These are phyloP conservation scores for Allophyes oxyacanthae DNA, from an alignment of 2,888 invertebrate genomes.

Conservation along the genomic window DNA sequence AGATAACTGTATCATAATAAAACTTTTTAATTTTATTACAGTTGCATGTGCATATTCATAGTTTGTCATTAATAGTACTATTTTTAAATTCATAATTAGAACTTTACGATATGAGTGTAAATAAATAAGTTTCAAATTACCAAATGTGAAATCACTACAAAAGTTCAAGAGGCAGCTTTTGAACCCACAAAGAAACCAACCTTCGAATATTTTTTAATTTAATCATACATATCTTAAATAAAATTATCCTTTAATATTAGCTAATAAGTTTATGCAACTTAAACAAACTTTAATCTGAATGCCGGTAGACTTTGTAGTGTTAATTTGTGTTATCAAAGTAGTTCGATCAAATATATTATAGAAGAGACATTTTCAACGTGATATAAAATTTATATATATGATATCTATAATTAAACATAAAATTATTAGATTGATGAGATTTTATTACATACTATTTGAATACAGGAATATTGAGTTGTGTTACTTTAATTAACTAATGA, in stretches of 20 bases:
- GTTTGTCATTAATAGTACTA: no score
- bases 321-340: constrained; percentile 1
- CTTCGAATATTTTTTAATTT: no score
- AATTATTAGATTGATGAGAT: constrained; percentile 16
- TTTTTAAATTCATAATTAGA: no score
- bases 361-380: not conserved
- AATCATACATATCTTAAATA: no score
- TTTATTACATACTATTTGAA: constrained; percentile 34
- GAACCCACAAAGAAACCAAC: not conserved
- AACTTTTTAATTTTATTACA: no score
- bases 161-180: not conserved
- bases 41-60: no score
- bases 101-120: no score
- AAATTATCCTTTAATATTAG: not conserved
- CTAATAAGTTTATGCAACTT: constrained; percentile 8
- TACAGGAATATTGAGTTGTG: constrained; percentile 14
- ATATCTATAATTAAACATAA: constrained; percentile 7
- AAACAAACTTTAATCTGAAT: not conserved
- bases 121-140: no score
- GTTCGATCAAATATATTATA: not conserved
- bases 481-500: constrained; percentile 14
- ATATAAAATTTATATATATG: constrained; percentile 18
- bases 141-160: no score
- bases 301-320: constrained; percentile 12
- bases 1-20: no score